These are phyloP conservation scores for Patella vulgata DNA, from an alignment of 1,140 invertebrate species.

Conservation along the genomic window DNA sequence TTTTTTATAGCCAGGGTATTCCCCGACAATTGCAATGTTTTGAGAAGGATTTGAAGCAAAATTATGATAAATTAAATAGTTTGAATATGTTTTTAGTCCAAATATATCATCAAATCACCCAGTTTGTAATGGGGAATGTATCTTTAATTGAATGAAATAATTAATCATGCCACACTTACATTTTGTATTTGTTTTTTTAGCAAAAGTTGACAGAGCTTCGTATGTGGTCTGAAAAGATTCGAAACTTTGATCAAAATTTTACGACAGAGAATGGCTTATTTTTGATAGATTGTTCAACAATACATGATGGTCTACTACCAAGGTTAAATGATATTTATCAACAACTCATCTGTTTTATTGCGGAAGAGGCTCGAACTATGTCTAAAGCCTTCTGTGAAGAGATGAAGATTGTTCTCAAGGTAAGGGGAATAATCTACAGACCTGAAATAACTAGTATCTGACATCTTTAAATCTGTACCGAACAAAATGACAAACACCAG, in stretches of 20 bases:
- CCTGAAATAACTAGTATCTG: not conserved
- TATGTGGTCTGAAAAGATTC: conserved; percentile 60
- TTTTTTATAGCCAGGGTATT: too few species aligned
- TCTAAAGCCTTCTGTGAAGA: conserved; percentile 56
- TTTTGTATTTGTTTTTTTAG: too few species aligned
- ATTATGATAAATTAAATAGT: too few species aligned
- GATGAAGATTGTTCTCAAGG: conserved; percentile 55
- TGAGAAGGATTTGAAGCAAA: too few species aligned
- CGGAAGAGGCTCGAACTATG: conserved; percentile 50
- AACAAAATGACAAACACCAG: not conserved
- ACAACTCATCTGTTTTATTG: conserved; percentile 60
- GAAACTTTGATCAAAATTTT: conserved; percentile 60
- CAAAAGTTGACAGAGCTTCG: conserved; percentile 63
- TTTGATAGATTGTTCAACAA: conserved; percentile 56
- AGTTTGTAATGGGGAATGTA: too few species aligned
- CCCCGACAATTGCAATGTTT: too few species aligned
- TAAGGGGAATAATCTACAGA: conserved; percentile 22
- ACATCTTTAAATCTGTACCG: too few species aligned
- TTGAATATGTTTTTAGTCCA: too few species aligned
- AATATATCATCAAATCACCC: too few species aligned
- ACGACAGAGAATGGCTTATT: conserved; percentile 61
- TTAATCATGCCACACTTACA: too few species aligned
- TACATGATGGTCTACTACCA: conserved; percentile 59
- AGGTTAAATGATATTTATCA: conserved; percentile 59
- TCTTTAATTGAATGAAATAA: too few species aligned